Base-by-base conservation (phyloP, 2,888 invertebrate genomes). In the Cheilosia scutellata region DNA sequence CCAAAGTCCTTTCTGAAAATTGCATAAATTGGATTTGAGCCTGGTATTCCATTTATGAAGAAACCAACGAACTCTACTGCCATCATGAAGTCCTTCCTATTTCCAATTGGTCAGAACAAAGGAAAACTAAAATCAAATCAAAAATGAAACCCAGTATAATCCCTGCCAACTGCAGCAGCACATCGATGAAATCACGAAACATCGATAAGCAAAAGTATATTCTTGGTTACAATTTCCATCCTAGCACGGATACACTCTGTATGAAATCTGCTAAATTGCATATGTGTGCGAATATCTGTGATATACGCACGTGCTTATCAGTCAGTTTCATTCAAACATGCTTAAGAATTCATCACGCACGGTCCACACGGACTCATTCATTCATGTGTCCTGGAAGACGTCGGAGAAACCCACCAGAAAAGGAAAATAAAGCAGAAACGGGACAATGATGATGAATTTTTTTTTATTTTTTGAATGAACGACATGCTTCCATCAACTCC, bases 281-380 rank as follows among this genome's bases (percentile, higher is more conserved):
- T 57, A 11, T 44, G 9, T 55, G 20, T 42, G 6, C 16, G 37
- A 2, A 16, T 47, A 51, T 4, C 25, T 49, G 57, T 47, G 37
- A 60, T 40, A 68, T 65, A 79, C 74, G 65, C 75, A 84, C 84
- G 84, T 75, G 84, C 65, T 75, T 79, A 84, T 80, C 84, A 71
- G 70, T 49, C 37, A 55, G 65, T 75, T 79, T 75, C 79, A 68
- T 68, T 49, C 74, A 78, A 72, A 68, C 72, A 65, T 75, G 71
- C 60, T 80, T 84, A 75, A 80, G 79, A 84, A 84, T 80, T 84
- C 80, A 80, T 80, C 75, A 80, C 75, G 75, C 68, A 83, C 65
- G 47, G 53, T 82, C 57, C 51, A 57, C 72, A 68, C 31, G 74
- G 13, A 13, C 31, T 51, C 53, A 75, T 76, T 71, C 80, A 84